Evolutionary conservation across 2,113 vertebrate species (phyloP), one percentile per base, ranked within the genome.

Genomic region (Dicaeum eximium): DNA sequence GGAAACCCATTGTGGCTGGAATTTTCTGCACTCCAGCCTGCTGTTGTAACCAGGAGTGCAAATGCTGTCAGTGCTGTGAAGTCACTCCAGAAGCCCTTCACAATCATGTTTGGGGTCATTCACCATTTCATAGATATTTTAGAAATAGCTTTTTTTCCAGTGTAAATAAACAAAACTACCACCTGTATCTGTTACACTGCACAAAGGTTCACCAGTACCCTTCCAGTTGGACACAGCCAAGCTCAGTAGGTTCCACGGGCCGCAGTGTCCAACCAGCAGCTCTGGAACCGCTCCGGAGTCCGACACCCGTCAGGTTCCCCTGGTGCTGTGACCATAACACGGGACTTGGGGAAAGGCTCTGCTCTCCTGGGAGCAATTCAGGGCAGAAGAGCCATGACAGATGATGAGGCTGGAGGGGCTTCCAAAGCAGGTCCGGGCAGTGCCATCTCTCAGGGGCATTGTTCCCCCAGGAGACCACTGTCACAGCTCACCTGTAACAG

Each of bases 271-370:
- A 33, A 7, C 21, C 57, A 38, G 21, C 48, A 65, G 33, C 40
- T 78, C 35, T 16, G 3, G 5, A 48, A 3, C 25, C 44, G 2
- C 33, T 35, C 1, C 4, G 5, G 0, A 22, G 28, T 5, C 23
- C 4, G 0, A 24, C n/a, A 33, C 2, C n/a, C 22, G n/a, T 7
- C 22, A 14, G 0, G 1, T 2, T 31, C 22, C 25, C 50, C 15
- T 1, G 0, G 0, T 45, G 44, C 22, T 48, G 7, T 18, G 16
- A 18, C 42, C 2, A 0, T 33, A 20, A 14, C 47, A 2, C 2
- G 14, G 20, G 22, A 8, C 10, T 37, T 33, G 18, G 2, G 31
- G 30, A 19, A 54, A 42, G 48, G 25, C 30, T 54, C 13, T 33
- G 18, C 45, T 81, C 12, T 85, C 44, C 64, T 37, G 10, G 35